phyloP scores from a whole-genome alignment of 2,888 invertebrate genomes.

The Polyommatus iphigenia region DNA sequence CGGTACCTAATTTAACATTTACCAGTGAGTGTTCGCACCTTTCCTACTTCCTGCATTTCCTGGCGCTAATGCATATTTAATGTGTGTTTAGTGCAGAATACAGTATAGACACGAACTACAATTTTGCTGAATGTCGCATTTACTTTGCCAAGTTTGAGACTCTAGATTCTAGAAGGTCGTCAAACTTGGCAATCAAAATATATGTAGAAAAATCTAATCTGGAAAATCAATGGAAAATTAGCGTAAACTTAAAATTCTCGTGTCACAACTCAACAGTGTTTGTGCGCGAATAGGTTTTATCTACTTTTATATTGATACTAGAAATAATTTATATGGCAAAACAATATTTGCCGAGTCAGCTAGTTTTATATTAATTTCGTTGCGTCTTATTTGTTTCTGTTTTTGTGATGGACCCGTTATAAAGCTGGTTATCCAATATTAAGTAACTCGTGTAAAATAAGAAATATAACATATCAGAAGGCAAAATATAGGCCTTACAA shows the following conservation, averaged over 20 bases:
- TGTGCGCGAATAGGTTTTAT: too few relatives aligned
- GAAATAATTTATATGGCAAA: too few relatives aligned
- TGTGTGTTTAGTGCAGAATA: neutral
- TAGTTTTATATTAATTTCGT: neutral
- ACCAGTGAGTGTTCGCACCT: neutral
- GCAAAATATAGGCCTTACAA: too few relatives aligned
- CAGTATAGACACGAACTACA: neutral
- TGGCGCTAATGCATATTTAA: conserved; percentile 12
- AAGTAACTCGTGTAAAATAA: too few relatives aligned
- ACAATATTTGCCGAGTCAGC: too few relatives aligned
- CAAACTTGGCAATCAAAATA: neutral
- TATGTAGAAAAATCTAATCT: neutral
- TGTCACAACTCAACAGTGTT: too few relatives aligned
- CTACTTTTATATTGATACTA: too few relatives aligned
- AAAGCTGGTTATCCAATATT: too few relatives aligned
- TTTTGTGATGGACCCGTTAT: too few relatives aligned
- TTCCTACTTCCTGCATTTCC: neutral
- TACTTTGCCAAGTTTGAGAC: neutral
- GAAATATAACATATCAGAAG: too few relatives aligned
- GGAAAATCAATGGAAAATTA: too few relatives aligned
- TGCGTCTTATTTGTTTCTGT: neutral
- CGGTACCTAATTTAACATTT: neutral
- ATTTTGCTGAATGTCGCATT: neutral
- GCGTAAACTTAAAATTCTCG: too few relatives aligned
- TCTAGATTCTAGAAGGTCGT: neutral